Percentiles rank a stretch among this genome's conserved stretches.
Conservation (phyloP, 1,140 invertebrate species). For the Whitmania pigra region DNA sequence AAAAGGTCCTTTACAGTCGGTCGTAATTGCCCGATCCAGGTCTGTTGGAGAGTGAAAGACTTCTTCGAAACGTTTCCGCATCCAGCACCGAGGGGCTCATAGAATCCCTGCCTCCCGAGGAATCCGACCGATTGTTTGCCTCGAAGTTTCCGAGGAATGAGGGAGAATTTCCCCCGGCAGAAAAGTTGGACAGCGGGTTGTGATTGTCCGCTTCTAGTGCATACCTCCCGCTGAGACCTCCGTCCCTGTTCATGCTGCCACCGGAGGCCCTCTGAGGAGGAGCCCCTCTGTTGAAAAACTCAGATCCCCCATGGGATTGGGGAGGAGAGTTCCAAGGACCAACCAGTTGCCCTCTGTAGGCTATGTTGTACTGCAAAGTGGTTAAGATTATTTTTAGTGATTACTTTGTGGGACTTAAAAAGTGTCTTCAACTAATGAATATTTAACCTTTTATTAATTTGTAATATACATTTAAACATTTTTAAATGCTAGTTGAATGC, state of each 20-base stretch:
- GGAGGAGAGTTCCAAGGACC: constrained; percentile 4
- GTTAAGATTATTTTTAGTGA: too few relatives aligned
- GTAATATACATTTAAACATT: too few relatives aligned
- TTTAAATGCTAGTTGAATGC: too few relatives aligned
- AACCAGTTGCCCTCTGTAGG: constrained; percentile 30
- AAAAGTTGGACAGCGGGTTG: constrained; percentile 26
- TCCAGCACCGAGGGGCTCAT: constrained; percentile 1
- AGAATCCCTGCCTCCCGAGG: constrained; percentile 13
- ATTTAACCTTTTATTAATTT: too few relatives aligned
- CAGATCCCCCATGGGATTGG: constrained; percentile 14
- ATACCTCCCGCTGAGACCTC: constrained; percentile 9
- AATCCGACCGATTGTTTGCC: background rate
- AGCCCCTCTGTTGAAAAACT: constrained; percentile 8
- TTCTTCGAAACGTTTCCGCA: constrained; percentile 21
- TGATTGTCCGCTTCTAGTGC: constrained; percentile 22
- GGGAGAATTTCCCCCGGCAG: constrained; percentile 25
- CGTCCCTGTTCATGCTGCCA: constrained; percentile 24
- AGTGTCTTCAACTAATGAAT: too few relatives aligned
- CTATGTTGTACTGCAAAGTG: constrained; percentile 37
- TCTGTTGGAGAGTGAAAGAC: constrained; percentile 21
- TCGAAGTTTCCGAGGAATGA: constrained; percentile 22
- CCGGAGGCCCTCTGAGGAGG: constrained; percentile 11
- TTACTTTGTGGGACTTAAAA: too few relatives aligned
- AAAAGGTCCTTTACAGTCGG: too few relatives aligned
- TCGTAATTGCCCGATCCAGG: background rate